Evolutionary conservation across 2,113 vertebrate genomes (phyloP), one percentile per base, ranked within the genome.

Genomic region (Struthidea cinerea): DNA sequence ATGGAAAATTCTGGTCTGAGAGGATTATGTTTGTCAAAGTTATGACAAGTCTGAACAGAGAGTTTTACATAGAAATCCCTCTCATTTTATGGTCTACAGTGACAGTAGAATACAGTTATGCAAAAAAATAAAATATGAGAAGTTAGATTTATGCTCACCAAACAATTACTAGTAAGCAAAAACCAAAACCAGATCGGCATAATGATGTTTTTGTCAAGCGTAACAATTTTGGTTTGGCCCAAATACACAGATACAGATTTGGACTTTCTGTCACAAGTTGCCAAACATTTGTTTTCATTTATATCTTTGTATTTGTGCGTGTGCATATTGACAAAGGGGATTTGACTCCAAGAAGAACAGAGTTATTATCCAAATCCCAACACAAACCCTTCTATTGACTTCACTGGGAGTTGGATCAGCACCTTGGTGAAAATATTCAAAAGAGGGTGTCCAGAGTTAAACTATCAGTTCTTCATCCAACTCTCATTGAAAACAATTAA

Each of bases 251-350:
- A 91, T 73, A 74, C 49, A 94, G 84, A 96, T 96, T 97, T 94
- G 92, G 92, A 81, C 83, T 96, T 97, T 97, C 63, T 95, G 79
- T 92, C 71, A 80, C 75, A 84, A 88, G 69, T 37, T 95, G 84
- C 77, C 93, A 96, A 97, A 96, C 94, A 95, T 95, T 77, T 96
- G 91, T 93, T 97, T 97, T 94, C 93, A 89, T 95, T 96, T 95
- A 94, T 68, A 79, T 96, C 60, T 85, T 41, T 88, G 81, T 90
- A 87, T 93, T 89, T 92, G 76, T 92, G 87, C 16, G 0, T 94
- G 96, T 94, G 77, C 81, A 35, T 91, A 89, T 94, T 94, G 82
- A 92, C 92, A 94, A 93, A 73, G n/a, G 42, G 70, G 78, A 80
- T 94, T 90, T 94, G 90, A 89, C 88, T 96, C 90, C 95, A 95